Evolutionary conservation across 1,140 invertebrate genomes (phyloP).

Genomic region (Eueides isabella): DNA sequence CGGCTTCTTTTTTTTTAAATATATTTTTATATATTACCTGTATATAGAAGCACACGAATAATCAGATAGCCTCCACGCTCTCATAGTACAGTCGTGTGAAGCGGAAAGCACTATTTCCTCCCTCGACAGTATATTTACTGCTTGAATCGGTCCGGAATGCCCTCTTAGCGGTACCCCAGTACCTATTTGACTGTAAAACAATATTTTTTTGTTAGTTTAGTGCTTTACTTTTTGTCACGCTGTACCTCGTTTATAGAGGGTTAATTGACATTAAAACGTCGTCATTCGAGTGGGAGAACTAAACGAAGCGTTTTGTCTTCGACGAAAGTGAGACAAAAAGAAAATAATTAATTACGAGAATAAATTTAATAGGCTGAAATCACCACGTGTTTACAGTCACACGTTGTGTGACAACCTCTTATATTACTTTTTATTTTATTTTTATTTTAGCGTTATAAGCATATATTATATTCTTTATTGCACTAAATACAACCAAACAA

Average conservation of each 20-base stretch:
- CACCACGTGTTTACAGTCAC: too few species aligned
- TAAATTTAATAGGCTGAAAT: too few species aligned
- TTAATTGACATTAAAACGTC: too few species aligned
- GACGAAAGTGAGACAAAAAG: too few species aligned
- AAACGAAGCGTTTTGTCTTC: too few species aligned
- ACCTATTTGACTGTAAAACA: conserved; percentile 65
- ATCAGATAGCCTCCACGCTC: conserved; percentile 87
- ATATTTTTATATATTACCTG: conserved; percentile 76
- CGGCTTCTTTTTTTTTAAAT: neutral
- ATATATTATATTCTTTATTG: too few species aligned
- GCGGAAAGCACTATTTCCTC: conserved; percentile 87
- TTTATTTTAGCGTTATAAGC: too few species aligned
- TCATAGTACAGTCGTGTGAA: conserved; percentile 90
- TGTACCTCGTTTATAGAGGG: neutral
- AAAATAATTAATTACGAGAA: too few species aligned
- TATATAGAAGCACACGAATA: conserved; percentile 87
- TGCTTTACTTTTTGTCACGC: neutral
- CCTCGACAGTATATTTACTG: conserved; percentile 85
- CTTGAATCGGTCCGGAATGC: conserved; percentile 89
- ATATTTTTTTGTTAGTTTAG: neutral
- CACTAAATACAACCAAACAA: too few species aligned
- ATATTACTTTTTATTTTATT: too few species aligned
- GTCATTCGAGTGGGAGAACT: too few species aligned
- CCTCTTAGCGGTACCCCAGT: conserved; percentile 85
- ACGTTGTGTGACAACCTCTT: too few species aligned